Evolutionary conservation across 1,140 invertebrate species (phyloP).

Genomic region (Zaprionus capensis): DNA sequence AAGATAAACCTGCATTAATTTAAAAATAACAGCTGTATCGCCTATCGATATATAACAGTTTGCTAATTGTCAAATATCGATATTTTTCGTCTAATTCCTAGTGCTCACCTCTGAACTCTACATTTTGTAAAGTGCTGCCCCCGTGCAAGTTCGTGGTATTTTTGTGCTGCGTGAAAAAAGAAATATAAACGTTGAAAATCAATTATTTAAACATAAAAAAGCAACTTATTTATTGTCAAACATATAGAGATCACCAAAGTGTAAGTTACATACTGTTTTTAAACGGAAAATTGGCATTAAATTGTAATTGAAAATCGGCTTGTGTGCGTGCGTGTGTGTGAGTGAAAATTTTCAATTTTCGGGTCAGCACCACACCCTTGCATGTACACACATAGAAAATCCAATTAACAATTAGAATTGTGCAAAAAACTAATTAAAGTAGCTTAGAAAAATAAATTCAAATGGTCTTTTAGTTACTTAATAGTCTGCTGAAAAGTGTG

Average conservation of each 20-base stretch:
- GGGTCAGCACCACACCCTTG: conserved; percentile 82
- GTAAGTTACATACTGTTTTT: conserved; percentile 62
- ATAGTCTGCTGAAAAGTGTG: conserved; percentile 10
- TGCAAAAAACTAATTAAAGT: conserved; percentile 36
- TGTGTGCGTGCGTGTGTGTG: conserved; percentile 37
- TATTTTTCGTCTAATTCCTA: not conserved
- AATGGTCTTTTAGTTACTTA: conserved; percentile 13
- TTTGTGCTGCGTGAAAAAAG: conserved; percentile 53
- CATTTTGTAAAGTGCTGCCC: conserved; percentile 60
- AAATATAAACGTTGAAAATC: conserved; percentile 57
- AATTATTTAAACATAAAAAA: conserved; percentile 50
- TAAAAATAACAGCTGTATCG: not conserved
- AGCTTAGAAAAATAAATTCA: not conserved
- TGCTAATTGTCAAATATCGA: conserved; percentile 8
- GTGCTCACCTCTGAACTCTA: conserved; percentile 19
- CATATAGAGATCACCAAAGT: conserved; percentile 53
- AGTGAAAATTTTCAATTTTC: conserved; percentile 73
- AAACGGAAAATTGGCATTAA: conserved; percentile 22
- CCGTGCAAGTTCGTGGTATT: conserved; percentile 67
- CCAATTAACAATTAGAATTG: conserved; percentile 56
- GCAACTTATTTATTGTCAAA: conserved; percentile 52
- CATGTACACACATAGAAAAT: conserved; percentile 51
- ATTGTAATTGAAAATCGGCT: conserved; percentile 48
- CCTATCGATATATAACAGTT: not conserved
- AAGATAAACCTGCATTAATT: not conserved